Evolutionary conservation across 2,113 vertebrate species (phyloP).

Genomic region (Daboia siamensis): DNA sequence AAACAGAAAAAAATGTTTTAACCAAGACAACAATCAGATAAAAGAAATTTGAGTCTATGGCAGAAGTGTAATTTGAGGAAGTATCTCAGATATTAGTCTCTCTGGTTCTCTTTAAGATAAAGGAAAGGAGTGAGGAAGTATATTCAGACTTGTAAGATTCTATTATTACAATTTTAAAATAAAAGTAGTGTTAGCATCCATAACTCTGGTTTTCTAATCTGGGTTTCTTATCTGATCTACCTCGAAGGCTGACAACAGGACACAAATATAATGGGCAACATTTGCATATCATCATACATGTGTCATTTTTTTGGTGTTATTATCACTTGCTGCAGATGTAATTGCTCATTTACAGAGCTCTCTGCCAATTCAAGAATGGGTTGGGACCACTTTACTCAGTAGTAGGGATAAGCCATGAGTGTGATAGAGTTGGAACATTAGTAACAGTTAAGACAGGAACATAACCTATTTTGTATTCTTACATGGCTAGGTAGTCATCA

Average conservation of each 20-base stretch:
- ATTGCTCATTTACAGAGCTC: neutral
- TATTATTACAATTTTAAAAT: neutral
- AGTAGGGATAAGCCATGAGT: neutral
- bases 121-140: neutral
- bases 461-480: neutral
- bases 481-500: neutral
- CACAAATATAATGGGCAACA: neutral
- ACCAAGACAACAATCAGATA: neutral
- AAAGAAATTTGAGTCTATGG: neutral
- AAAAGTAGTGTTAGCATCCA: neutral
- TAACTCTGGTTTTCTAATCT: neutral
- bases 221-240: neutral
- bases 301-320: neutral
- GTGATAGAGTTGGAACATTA: neutral
- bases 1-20: neutral
- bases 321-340: neutral
- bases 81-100: neutral
- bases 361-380: neutral
- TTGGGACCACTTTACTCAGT: neutral
- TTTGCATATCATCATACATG: neutral
- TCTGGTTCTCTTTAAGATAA: neutral
- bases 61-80: neutral
- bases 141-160: neutral
- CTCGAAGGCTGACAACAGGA: neutral
- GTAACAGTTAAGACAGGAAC: neutral